Conservation (phyloP, 53 echinoderm and acorn worm species). For the Echinarachnius parma region DNA sequence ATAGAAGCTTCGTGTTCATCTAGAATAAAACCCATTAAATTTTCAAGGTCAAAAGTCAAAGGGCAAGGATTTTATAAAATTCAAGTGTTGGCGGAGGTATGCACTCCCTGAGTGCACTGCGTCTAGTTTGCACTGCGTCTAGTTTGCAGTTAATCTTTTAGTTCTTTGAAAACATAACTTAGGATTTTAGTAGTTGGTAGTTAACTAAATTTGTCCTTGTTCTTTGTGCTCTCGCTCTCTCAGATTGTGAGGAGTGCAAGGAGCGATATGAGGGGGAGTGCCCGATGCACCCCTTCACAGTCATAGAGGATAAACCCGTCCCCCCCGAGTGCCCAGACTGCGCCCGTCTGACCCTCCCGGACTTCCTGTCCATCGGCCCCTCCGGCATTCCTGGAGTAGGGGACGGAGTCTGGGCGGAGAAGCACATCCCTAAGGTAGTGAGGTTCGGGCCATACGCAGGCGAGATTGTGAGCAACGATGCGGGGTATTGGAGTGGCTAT, state of each 20-base stretch:
- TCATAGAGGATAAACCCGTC: conserved; percentile 70
- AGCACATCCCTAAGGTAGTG: conserved; percentile 70
- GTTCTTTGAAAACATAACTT: no score
- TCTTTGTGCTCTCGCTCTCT: no score
- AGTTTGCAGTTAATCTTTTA: no score
- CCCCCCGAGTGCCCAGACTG: conserved; percentile 43
- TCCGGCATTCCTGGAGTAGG: conserved; percentile 69
- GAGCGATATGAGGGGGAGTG: conserved; percentile 79
- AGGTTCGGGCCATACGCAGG: conserved; percentile 90
- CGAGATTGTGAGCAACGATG: conserved; percentile 57
- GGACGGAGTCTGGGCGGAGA: conserved; percentile 78
- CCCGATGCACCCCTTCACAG: conserved; percentile 66
- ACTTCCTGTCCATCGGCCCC: conserved; percentile 60
- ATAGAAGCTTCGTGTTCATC: no score
- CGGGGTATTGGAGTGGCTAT: conserved; percentile 64
- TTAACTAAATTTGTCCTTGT: no score
- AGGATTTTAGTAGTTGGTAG: no score
- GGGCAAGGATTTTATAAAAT: no score
- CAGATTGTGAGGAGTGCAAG: conserved; percentile 90
- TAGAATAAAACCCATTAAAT: no score
- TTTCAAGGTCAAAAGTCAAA: no score
- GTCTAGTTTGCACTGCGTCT: no score
- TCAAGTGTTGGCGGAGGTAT: no score
- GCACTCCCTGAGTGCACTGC: no score
- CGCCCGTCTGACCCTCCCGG: conserved; percentile 70